Conservation (phyloP, 2,113 vertebrate genomes). For the Pontoporia blainvillei region DNA sequence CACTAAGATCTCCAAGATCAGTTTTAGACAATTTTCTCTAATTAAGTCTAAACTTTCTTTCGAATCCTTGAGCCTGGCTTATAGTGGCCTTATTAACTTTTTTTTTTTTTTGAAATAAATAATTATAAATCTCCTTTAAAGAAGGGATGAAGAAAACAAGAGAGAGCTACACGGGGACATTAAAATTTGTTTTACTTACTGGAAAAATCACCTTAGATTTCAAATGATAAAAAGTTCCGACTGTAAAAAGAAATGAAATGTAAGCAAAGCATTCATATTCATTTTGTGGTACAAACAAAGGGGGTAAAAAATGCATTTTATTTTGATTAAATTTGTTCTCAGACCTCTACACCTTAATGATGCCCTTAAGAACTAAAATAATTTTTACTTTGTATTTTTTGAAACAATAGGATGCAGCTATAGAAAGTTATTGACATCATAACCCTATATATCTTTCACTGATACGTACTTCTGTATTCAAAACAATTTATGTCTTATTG, state of each 20-base stretch:
- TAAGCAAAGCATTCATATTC: constrained; percentile 2
- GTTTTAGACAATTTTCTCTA: neutral
- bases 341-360: neutral
- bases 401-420: neutral
- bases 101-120: constrained; percentile 4
- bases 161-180: neutral
- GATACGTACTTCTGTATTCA: neutral
- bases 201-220: constrained; percentile 10
- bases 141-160: neutral
- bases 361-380: neutral
- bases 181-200: constrained; percentile 5
- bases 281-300: neutral
- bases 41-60: neutral
- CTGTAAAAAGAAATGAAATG: neutral
- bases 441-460: neutral
- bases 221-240: neutral
- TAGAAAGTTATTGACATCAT: neutral
- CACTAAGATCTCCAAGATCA: neutral
- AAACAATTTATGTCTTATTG: neutral
- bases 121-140: neutral
- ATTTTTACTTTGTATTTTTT: neutral
- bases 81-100: neutral
- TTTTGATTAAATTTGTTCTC: constrained; percentile 38
- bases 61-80: neutral
- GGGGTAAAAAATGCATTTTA: constrained; percentile 19